Percentiles rank a stretch among this genome's conserved stretches.
These are phyloP conservation scores for Seira ritae DNA, from an alignment of 2,888 invertebrate genomes.

Conservation along the genomic window DNA sequence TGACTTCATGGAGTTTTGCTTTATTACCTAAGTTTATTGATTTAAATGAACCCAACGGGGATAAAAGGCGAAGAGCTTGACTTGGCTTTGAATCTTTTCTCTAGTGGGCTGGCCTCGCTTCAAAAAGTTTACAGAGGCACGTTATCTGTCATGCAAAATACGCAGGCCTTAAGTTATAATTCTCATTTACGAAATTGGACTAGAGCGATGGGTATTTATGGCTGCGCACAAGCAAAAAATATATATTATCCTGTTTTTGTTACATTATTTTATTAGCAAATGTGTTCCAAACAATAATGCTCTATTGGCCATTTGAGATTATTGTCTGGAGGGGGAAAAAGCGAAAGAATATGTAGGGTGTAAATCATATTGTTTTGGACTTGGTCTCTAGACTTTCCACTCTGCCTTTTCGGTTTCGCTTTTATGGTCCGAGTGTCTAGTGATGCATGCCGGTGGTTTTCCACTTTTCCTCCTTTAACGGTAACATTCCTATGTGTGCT, in stretches of 20 bases:
- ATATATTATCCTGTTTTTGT: not conserved
- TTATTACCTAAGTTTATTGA: slow-evolving; percentile 11
- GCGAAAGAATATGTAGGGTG: slow-evolving; percentile 24
- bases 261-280: slow-evolving; percentile 5
- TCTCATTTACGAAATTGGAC: not conserved
- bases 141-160: slow-evolving; percentile 5
- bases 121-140: not conserved
- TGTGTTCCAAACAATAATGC: slow-evolving; percentile 26
- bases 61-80: not conserved
- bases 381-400: slow-evolving; percentile 14
- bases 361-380: slow-evolving; percentile 52
- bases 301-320: slow-evolving; percentile 49
- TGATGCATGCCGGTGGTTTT: slow-evolving; percentile 45
- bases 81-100: not conserved
- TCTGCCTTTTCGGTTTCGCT: slow-evolving; percentile 22
- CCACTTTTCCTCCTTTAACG: not conserved
- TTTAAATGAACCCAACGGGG: not conserved
- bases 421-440: slow-evolving; percentile 23
- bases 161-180: not conserved
- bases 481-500: slow-evolving; percentile 2
- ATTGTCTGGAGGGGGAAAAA: slow-evolving; percentile 36
- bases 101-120: not conserved
- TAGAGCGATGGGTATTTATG: not conserved
- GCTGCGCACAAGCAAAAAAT: not conserved
- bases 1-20: not conserved